These are phyloP conservation scores for Trematomus bernacchii DNA, from an alignment of 2,797 vertebrate species.

Conservation along the genomic window DNA sequence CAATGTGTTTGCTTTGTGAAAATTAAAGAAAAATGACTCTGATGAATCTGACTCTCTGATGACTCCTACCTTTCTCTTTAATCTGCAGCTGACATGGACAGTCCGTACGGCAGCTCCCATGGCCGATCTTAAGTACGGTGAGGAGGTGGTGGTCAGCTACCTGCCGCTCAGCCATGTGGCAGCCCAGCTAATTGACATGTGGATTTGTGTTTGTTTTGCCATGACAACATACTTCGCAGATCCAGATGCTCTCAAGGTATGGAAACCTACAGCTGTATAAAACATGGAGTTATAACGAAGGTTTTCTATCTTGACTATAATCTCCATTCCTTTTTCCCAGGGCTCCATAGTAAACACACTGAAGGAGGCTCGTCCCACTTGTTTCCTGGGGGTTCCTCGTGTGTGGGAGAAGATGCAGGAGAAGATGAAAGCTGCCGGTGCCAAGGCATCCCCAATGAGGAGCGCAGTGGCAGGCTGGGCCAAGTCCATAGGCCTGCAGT, in stretches of 20 bases:
- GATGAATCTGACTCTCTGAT: background rate
- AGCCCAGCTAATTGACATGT: constrained; percentile 88
- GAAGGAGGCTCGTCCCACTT: constrained; percentile 84
- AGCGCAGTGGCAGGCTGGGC: constrained; percentile 81
- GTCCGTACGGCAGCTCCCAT: constrained; percentile 32
- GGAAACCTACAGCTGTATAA: background rate
- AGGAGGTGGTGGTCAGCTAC: constrained; percentile 84
- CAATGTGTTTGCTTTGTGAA: background rate
- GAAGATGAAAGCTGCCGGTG: constrained; percentile 79
- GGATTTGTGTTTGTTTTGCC: constrained; percentile 77
- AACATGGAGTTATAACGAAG: too few relatives aligned
- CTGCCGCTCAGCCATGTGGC: constrained; percentile 87
- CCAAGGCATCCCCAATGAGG: constrained; percentile 79
- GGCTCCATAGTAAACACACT: constrained; percentile 83
- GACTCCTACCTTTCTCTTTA: background rate
- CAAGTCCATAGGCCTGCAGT: constrained; percentile 83
- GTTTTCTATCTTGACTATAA: background rate
- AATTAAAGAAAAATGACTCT: background rate
- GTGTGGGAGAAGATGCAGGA: constrained; percentile 91
- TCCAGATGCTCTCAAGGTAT: constrained; percentile 87
- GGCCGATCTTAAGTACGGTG: constrained; percentile 6
- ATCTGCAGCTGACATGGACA: constrained; percentile 85
- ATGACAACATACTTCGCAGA: constrained; percentile 82
- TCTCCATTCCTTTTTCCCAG: constrained; percentile 51
- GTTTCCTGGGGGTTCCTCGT: constrained; percentile 86